Evolutionary conservation across 2,888 invertebrate genomes (phyloP), one percentile per base, ranked within the genome.

Genomic region (Polyploca ridens): DNA sequence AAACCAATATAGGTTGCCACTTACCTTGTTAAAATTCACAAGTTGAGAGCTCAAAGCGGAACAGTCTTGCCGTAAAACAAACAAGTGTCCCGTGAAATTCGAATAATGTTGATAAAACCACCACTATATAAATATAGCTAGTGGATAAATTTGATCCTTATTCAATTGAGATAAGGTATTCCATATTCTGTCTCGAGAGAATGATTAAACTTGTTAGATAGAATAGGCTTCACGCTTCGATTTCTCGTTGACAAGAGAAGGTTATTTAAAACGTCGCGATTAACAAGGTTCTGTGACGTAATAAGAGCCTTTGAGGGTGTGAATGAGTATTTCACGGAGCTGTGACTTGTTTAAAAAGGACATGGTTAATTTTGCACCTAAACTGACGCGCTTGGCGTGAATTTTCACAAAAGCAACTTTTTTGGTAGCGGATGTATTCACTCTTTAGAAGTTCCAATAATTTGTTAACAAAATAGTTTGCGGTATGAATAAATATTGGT

Each of bases 21-120:
- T 84, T 84, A 74, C 74, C 88, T 86, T 88, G 90, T 91, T 90
- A 90, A 88, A 92, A 91, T 87, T 93, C 89, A 91, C 90, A 84
- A 82, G 84, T 84, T 71, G 65, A 71, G 69, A 70, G 72, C 68
- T 72, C 70, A 72, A 74, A 68, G 73, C 73, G 63, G 78, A 85
- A 78, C 83, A 76, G 73, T 75, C 73, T 69, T 75, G 75, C 79
- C 86, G 84, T 87, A 88, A 91, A 87, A 92, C 91, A 91, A 91
- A 91, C 78, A 90, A 86, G 73, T 90, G 84, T 90, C 82, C 85
- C 90, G 91, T 91, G 84, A 91, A 91, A 90, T 89, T 83, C 81
- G 81, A 80, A 87, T 89, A 84, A 87, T 73, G 74, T 77, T 86
- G 83, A 79, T 82, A 79, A 85, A 85, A 82, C 80, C 82, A 59